These are phyloP conservation scores for Deroptyus accipitrinus DNA, from an alignment of 2,113 vertebrate species.

Conservation along the genomic window DNA sequence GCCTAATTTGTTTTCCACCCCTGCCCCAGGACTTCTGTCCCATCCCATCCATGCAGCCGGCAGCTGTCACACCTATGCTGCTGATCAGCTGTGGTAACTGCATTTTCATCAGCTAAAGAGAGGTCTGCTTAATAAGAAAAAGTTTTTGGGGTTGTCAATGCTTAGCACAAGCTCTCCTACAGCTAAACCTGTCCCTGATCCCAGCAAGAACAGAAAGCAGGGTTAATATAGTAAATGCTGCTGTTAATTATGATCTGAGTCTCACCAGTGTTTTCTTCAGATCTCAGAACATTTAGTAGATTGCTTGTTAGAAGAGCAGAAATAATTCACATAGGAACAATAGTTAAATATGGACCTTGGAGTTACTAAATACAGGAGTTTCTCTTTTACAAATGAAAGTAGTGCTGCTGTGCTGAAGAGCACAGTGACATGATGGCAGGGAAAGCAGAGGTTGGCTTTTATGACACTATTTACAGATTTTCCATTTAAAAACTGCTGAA, in stretches of 20 bases:
- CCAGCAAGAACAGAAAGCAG: not conserved
- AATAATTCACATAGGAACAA: not conserved
- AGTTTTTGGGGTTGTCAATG: not conserved
- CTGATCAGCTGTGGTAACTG: fast-evolving
- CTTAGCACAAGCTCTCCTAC: not conserved
- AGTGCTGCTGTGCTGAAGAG: not conserved
- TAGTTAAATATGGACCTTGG: not conserved
- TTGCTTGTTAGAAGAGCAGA: not conserved
- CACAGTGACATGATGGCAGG: not conserved
- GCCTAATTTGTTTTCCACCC: not conserved
- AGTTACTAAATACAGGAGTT: constrained; percentile 24
- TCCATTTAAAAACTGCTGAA: not conserved
- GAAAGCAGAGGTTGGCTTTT: not conserved
- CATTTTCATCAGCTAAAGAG: not conserved
- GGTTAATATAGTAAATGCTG: not conserved
- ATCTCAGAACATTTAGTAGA: constrained; percentile 2
- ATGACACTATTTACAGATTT: constrained; percentile 61
- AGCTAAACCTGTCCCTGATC: not conserved
- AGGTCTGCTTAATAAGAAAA: not conserved
- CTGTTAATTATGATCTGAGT: not conserved
- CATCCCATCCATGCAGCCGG: fast-evolving
- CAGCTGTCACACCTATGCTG: not conserved
- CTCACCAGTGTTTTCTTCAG: not conserved
- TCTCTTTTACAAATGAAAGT: not conserved
- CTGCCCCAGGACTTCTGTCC: no score